Evolutionary conservation across 2,888 invertebrate genomes (phyloP).

Genomic region (Limnephilus auricula): DNA sequence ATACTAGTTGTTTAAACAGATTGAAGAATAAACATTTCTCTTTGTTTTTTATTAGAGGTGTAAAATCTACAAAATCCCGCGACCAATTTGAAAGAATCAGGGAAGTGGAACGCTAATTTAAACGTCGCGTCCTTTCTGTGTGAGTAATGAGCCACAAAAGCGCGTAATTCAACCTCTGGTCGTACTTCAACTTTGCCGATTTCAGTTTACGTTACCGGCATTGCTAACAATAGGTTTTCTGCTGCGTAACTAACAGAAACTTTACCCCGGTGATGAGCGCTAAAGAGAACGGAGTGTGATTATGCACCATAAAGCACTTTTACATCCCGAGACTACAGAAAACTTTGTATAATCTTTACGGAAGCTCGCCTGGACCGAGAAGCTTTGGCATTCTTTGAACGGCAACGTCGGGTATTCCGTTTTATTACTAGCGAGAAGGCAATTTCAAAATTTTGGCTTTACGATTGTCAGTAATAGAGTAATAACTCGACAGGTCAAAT

Average conservation of each 20-base stretch:
- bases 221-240: conserved; percentile 14
- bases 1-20: background rate
- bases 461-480: conserved; percentile 34
- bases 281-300: conserved; percentile 24
- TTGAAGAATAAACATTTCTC: background rate
- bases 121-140: background rate
- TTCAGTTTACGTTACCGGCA: conserved; percentile 19
- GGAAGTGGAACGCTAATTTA: background rate
- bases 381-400: conserved; percentile 32
- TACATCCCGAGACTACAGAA: conserved; percentile 36
- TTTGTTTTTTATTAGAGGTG: background rate
- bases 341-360: conserved; percentile 31
- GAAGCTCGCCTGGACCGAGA: conserved; percentile 8
- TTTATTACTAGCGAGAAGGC: conserved; percentile 27
- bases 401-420: conserved; percentile 27
- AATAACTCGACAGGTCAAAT: conserved; percentile 25
- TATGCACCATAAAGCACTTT: conserved; percentile 45
- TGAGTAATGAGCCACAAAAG: conserved; percentile 29
- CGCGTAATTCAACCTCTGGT: background rate
- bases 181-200: conserved; percentile 21
- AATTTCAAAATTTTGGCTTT: conserved; percentile 40
- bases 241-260: conserved; percentile 21
- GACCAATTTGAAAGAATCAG: background rate
- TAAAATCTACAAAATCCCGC: background rate
- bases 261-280: conserved; percentile 44